These are phyloP conservation scores for Limnephilus lunatus DNA, from an alignment of 2,888 invertebrate species.

Conservation along the genomic window DNA sequence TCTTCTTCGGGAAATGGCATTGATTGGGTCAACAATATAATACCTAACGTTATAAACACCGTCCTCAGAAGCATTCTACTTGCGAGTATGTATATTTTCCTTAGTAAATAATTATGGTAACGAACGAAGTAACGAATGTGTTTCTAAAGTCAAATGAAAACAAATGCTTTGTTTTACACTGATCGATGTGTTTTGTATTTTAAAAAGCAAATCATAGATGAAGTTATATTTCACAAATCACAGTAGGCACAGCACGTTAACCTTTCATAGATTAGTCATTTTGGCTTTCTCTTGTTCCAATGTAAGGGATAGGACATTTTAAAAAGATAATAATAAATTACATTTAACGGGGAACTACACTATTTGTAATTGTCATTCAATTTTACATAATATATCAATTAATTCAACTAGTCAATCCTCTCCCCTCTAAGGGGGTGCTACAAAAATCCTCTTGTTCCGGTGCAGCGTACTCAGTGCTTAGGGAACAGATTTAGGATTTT, in stretches of 20 bases:
- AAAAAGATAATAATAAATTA: too few relatives aligned
- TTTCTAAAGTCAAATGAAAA: not conserved
- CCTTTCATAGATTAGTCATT: not conserved
- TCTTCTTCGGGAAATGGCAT: not conserved
- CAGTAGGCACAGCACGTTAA: not conserved
- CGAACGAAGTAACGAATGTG: too few relatives aligned
- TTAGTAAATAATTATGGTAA: not conserved
- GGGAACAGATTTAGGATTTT: too few relatives aligned
- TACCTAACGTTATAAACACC: not conserved
- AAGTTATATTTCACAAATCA: not conserved
- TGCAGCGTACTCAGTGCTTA: too few relatives aligned
- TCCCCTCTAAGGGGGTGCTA: too few relatives aligned
- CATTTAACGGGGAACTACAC: too few relatives aligned
- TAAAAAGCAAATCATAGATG: not conserved
- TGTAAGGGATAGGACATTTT: not conserved
- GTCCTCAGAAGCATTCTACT: not conserved
- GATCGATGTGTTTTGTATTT: not conserved
- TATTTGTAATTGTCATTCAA: too few relatives aligned
- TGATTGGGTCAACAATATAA: not conserved
- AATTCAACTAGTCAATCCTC: too few relatives aligned
- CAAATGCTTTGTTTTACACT: not conserved
- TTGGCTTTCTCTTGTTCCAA: not conserved
- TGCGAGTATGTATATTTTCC: not conserved
- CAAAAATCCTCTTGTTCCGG: too few relatives aligned
- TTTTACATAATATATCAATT: too few relatives aligned